phyloP scores from a whole-genome alignment of 2,113 vertebrate species.

The Falcunculus frontatus region DNA sequence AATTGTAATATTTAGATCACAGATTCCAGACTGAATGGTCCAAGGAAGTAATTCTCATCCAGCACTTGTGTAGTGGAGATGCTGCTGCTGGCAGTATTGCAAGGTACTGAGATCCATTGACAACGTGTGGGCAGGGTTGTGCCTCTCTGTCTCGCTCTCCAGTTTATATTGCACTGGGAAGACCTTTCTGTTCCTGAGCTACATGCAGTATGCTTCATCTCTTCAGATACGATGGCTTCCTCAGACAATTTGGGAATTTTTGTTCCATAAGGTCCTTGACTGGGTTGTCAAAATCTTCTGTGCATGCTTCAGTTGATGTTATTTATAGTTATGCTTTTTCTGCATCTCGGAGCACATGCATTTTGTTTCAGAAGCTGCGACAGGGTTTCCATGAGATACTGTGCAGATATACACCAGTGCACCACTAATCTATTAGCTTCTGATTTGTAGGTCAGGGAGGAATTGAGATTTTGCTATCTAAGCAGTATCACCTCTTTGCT shows the following conservation, averaged over 20 bases:
- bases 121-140: background rate
- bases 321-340: background rate
- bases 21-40: background rate
- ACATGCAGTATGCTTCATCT: background rate
- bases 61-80: background rate
- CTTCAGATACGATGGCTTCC: background rate
- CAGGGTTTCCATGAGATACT: background rate
- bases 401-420: background rate
- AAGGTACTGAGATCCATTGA: background rate
- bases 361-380: background rate
- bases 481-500: constrained; percentile 18
- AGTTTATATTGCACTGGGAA: background rate
- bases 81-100: background rate
- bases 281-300: background rate
- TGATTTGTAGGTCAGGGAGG: constrained; percentile 41
- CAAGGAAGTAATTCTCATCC: background rate
- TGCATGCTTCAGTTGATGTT: background rate
- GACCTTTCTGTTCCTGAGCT: background rate
- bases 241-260: background rate
- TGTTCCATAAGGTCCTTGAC: background rate
- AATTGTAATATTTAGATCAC: background rate
- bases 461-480: constrained; percentile 40
- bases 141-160: background rate
- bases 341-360: background rate
- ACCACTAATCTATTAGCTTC: background rate